Conservation (phyloP, 2,113 vertebrate species). For the Orthonyx spaldingii region DNA sequence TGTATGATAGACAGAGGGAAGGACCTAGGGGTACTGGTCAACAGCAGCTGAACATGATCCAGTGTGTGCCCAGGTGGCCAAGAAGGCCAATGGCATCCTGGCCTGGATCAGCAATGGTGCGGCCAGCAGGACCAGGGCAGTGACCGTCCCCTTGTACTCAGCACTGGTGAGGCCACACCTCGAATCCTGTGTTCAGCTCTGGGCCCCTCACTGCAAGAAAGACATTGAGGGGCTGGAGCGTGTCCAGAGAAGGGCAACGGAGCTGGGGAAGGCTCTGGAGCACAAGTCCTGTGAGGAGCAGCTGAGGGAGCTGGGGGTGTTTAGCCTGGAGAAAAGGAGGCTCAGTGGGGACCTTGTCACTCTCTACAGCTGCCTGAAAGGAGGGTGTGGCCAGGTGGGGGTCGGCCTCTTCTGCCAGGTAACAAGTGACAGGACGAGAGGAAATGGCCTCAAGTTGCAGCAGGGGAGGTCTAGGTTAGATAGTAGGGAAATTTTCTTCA, state of each 20-base stretch:
- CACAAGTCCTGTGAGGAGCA: neutral
- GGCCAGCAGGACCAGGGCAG: neutral
- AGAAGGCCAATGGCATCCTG: neutral
- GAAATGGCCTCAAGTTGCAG: neutral
- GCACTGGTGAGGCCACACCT: neutral
- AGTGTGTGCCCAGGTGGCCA: neutral
- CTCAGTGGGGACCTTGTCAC: rapidly evolving
- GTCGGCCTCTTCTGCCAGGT: rapidly evolving
- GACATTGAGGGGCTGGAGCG: neutral
- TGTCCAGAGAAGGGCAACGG: neutral
- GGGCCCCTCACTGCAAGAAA: neutral
- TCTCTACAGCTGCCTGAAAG: neutral
- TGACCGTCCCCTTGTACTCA: neutral
- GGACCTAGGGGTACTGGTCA: rapidly evolving
- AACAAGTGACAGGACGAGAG: neutral
- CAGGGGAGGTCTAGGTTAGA: neutral
- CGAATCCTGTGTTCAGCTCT: neutral
- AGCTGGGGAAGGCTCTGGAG: neutral
- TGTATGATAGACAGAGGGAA: neutral
- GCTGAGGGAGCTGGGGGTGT: neutral
- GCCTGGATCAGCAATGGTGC: neutral
- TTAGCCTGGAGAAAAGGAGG: neutral
- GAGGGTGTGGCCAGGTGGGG: neutral
- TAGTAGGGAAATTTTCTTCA: neutral
- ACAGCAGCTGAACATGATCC: neutral